Base-by-base conservation (phyloP, 2,113 vertebrate species). In the Myotis brandtii region DNA sequence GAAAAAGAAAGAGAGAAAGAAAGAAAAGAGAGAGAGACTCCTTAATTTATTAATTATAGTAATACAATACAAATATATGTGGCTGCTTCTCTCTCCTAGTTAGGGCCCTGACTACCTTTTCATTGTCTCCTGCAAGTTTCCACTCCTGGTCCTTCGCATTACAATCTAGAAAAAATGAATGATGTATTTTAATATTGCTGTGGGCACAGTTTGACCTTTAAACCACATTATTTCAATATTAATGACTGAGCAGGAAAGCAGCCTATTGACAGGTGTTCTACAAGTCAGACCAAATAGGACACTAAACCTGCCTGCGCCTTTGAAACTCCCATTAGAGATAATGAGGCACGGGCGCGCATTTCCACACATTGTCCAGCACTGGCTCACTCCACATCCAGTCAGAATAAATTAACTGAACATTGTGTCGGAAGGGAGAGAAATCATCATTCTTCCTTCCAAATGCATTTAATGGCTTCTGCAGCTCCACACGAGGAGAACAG, bases 211-310 rank as follows among this genome's bases (percentile, higher is more conserved):
- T 98, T 98, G 98, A 98, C 98, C 98, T 98, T 98, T 98, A 98
- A 98, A 98, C 98, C 94, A 94, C 98, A 98, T 97, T 97, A 98
- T 97, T 98, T 98, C 98, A 98, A 98, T 98, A 98, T 98, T 98
- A 98, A 98, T 98, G 96, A 96, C 98, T 98, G 92, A 97, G 96
- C 87, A 97, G 93, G 86, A 97, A 96, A 79, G 97, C 97, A 97
- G 95, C 89, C 97, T 96, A 98, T 96, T 98, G 98, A 98, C 98
- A 98, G 98, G 92, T 98, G 98, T 98, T 98, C 97, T 97, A 97
- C 97, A 98, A 98, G 86, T 96, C 97, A 98, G 97, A 98, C 97
- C 97, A 98, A 98, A 98, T 97, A 98, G 97, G 93, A 91, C 48
- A 93, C 96, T 98, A 97, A 98, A 98, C 97, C 98, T 96, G 96